Evolutionary conservation across 2,113 vertebrate species (phyloP).

Genomic region (Tragelaphus scriptus): DNA sequence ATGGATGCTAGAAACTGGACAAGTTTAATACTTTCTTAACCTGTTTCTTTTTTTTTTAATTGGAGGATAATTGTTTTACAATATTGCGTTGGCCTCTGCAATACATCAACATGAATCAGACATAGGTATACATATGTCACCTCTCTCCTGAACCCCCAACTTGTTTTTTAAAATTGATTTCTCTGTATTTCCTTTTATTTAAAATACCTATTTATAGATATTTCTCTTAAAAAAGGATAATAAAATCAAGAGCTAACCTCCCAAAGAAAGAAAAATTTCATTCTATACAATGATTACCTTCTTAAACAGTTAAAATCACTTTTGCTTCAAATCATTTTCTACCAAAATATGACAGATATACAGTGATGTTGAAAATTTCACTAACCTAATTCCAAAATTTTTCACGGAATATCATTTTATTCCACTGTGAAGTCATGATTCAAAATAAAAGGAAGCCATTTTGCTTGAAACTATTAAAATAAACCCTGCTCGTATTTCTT

Average conservation of each 20-base stretch:
- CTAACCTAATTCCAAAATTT: neutral
- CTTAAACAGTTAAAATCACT: neutral
- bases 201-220: neutral
- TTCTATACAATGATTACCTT: neutral
- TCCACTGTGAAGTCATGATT: neutral
- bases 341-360: neutral
- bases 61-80: neutral
- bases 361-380: neutral
- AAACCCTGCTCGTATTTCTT: neutral
- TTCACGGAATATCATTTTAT: neutral
- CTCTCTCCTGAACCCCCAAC: neutral
- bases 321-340: slow-evolving; percentile 6
- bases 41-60: neutral
- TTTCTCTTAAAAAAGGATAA: neutral
- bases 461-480: neutral
- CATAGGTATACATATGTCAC: neutral
- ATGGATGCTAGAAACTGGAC: no score
- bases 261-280: neutral
- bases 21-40: neutral
- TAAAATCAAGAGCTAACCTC: neutral
- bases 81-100: neutral
- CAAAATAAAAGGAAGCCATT: neutral
- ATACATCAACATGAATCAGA: neutral
- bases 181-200: neutral
- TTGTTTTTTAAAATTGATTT: neutral